phyloP scores from a whole-genome alignment of 2,888 invertebrate species.

The Sphaerophoria rueppellii region DNA sequence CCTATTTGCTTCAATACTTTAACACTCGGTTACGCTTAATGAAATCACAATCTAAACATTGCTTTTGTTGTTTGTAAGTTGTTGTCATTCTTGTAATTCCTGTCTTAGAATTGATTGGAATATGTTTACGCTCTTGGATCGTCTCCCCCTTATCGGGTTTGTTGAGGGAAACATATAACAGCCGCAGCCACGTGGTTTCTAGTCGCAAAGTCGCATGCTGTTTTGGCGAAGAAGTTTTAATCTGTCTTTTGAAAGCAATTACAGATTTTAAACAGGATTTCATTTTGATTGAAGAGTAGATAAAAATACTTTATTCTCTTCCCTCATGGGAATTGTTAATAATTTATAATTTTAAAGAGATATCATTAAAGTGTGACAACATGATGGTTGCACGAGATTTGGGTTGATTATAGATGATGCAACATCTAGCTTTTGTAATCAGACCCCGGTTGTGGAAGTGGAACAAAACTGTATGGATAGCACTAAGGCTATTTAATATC shows the following conservation, averaged over 20 bases:
- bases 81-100: slow-evolving; percentile 68
- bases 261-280: slow-evolving; percentile 42
- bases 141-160: background rate
- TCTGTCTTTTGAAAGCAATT: slow-evolving; percentile 55
- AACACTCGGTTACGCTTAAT: slow-evolving; percentile 76
- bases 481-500: too few species aligned
- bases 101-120: slow-evolving; percentile 47
- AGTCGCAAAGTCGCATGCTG: slow-evolving; percentile 14
- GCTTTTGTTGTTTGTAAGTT: slow-evolving; percentile 77
- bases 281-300: slow-evolving; percentile 41
- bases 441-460: too few species aligned
- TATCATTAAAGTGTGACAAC: slow-evolving; percentile 56
- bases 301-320: slow-evolving; percentile 21
- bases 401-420: too few species aligned
- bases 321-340: slow-evolving; percentile 17
- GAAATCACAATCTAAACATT: slow-evolving; percentile 79
- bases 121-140: slow-evolving; percentile 27
- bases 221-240: slow-evolving; percentile 33
- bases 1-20: slow-evolving; percentile 62
- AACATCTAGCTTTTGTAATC: too few species aligned
- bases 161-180: background rate
- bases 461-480: too few species aligned
- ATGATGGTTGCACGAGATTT: background rate
- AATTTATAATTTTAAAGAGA: slow-evolving; percentile 29
- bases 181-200: background rate